Evolutionary conservation across 2,888 invertebrate genomes (phyloP).

Genomic region (Tetragonula carbonaria): DNA sequence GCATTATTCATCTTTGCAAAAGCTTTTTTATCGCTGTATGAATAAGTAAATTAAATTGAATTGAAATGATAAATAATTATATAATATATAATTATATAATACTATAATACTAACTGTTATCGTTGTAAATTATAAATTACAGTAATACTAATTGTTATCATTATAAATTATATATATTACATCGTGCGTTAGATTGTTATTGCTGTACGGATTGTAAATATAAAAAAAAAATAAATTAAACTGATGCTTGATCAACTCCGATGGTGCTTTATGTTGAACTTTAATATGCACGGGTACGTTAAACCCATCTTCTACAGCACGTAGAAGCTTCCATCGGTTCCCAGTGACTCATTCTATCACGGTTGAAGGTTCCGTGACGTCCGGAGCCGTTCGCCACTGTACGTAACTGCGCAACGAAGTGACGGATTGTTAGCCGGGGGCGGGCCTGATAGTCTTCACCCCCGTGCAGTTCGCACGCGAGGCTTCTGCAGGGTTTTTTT

Average conservation of each 20-base stretch:
- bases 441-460: constrained; percentile 59
- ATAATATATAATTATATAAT: too few species aligned
- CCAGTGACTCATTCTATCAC: constrained; percentile 60
- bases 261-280: background rate
- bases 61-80: too few species aligned
- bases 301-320: background rate
- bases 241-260: background rate
- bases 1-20: too few species aligned
- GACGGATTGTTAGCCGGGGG: constrained; percentile 76
- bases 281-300: background rate
- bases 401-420: constrained; percentile 59
- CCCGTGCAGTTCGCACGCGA: background rate
- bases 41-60: too few species aligned
- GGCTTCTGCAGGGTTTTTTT: background rate
- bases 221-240: too few species aligned
- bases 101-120: too few species aligned
- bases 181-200: too few species aligned
- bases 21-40: too few species aligned
- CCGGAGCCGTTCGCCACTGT: constrained; percentile 28
- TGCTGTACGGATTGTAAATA: too few species aligned
- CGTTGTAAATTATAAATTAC: too few species aligned
- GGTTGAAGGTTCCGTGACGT: constrained; percentile 64
- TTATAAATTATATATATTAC: too few species aligned
- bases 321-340: constrained; percentile 36
- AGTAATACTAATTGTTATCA: too few species aligned